Evolutionary conservation across 1,140 invertebrate genomes (phyloP), one percentile per base, ranked within the genome.

Genomic region (Papilio glaucus): DNA sequence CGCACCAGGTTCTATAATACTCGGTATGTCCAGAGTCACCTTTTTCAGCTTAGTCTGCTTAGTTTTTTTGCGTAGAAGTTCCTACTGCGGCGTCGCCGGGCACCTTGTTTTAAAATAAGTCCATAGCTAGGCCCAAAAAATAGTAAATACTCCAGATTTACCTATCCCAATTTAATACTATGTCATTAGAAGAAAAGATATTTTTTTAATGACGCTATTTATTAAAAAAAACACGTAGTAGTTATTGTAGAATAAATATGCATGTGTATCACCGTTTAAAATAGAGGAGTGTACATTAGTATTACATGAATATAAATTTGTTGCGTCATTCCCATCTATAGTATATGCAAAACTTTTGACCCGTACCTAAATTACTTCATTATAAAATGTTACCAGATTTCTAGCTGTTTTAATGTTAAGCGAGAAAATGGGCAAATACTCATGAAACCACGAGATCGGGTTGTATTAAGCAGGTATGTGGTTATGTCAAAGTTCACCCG

Each of bases 401-500:
- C 74, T 74, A 49, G 68, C 49, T 57, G 72, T 74, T 74, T 76
- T 72, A 76, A 78, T 72, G 42, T 65, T 74, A 53, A 77, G 70
- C 53, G 57, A 74, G 77, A 77, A 79, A 75, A 78, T 81, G 49
- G 77, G 77, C 72, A 74, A 78, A 80, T 80, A 80, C 71, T 75
- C 74, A 76, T 63, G 61, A 72, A 65, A 77, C 67, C 77, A 75
- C 74, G 72, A 74, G 67, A 73, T 72, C 68, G 41, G 68, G 42
- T 76, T 78, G 78, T 72, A 78, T 78, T 80, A 76, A 45, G 71
- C 71, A 81, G 69, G 73, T 75, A 75, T 72, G 62, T 38, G 62
- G 65, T 71, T 74, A 74, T 76, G 80, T 81, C 80, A 84, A 77
- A 82, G 80, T 80, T 82, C 82, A 79, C 15, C 77, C 71, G 73